Conservation (phyloP, 2,888 invertebrate genomes). For the Ptilodon capucinus region DNA sequence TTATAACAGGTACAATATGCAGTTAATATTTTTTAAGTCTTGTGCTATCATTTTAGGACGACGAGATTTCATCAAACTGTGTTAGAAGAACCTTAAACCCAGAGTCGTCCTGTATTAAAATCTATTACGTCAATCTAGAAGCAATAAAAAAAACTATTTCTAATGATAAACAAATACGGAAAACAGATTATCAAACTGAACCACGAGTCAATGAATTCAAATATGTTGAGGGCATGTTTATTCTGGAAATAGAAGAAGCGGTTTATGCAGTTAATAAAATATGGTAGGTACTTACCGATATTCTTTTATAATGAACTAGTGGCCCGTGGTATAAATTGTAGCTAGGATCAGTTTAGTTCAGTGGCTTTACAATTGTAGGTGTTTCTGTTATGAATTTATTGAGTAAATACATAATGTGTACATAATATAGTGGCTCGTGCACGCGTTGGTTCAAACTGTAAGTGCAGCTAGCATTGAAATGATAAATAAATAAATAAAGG, state of each 20-base stretch:
- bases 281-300: slow-evolving; percentile 50
- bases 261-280: slow-evolving; percentile 38
- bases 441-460: too few species aligned
- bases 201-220: slow-evolving; percentile 26
- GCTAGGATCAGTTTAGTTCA: too few species aligned
- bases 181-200: background rate
- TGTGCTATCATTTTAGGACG: background rate
- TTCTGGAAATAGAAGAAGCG: slow-evolving; percentile 39
- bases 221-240: slow-evolving; percentile 31
- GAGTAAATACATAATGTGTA: too few species aligned
- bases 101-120: slow-evolving; percentile 3
- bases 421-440: too few species aligned
- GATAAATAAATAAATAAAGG: too few species aligned
- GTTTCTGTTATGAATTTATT: too few species aligned
- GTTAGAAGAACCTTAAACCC: slow-evolving; percentile 9
- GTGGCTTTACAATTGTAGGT: too few species aligned
- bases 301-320: too few species aligned
- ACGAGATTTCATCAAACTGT: background rate
- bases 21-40: background rate
- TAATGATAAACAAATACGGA: background rate
- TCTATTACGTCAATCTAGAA: background rate
- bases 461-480: too few species aligned
- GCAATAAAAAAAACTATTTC: background rate
- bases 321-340: too few species aligned
- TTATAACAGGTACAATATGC: background rate